A percentile compares a stretch with the other conserved stretches of the same genome.
phyloP scores from a whole-genome alignment of 2,113 vertebrate species.

The Probosciger aterrimus region DNA sequence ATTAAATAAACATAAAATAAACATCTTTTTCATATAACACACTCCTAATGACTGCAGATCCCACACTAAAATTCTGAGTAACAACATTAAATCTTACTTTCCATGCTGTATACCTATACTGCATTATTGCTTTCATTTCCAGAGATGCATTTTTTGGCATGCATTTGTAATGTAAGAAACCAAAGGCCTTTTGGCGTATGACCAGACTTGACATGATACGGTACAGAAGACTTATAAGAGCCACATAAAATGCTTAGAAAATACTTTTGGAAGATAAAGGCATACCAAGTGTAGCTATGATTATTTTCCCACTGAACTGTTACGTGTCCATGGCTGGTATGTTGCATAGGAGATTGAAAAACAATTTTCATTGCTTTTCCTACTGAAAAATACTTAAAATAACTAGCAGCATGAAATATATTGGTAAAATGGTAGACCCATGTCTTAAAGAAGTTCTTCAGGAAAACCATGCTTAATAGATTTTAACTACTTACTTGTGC shows the following conservation, averaged over 20 bases:
- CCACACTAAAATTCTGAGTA: neutral
- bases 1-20: neutral
- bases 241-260: constrained; percentile 32
- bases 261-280: constrained; percentile 43
- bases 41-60: neutral
- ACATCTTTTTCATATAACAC: neutral
- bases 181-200: neutral
- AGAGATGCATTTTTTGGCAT: neutral
- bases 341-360: neutral
- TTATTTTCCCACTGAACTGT: constrained; percentile 23
- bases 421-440: neutral
- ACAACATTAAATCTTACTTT: neutral
- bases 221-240: neutral
- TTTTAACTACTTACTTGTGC: constrained; percentile 14
- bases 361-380: neutral
- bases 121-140: neutral
- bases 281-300: constrained; percentile 40
- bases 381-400: neutral
- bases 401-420: neutral
- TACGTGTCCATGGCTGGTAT: neutral
- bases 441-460: neutral
- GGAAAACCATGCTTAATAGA: neutral
- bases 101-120: neutral
- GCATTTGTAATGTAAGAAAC: neutral
- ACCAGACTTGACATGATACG: neutral